A percentile compares a stretch with the other conserved stretches of the same genome.
Evolutionary conservation across 2,113 vertebrate species (phyloP).

Genomic region (Neodontobutis hainanensis): DNA sequence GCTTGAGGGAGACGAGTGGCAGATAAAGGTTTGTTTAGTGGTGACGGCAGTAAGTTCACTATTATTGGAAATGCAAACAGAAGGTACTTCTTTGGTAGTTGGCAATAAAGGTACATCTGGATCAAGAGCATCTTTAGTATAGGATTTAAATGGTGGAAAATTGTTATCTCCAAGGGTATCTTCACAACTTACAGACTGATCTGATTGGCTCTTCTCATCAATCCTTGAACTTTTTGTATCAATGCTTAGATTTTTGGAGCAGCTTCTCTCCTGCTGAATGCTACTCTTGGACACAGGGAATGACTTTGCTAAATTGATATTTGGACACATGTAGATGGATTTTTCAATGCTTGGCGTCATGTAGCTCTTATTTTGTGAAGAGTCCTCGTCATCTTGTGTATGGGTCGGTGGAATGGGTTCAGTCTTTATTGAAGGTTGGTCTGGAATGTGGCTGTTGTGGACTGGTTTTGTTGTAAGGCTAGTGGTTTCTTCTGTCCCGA

Average conservation of each 20-base stretch:
- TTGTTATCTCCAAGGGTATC: not conserved
- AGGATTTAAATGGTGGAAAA: not conserved
- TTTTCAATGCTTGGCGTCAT: not conserved
- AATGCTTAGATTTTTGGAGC: not conserved
- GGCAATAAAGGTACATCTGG: not conserved
- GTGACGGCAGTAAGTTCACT: not conserved
- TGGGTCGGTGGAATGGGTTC: not conserved
- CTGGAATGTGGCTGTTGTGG: not conserved
- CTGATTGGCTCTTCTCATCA: not conserved
- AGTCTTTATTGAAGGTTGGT: not conserved
- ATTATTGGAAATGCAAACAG: not conserved
- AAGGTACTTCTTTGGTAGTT: slow-evolving; percentile 4
- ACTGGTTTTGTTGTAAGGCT: not conserved
- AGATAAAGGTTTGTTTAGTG: not conserved
- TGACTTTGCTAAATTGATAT: not conserved
- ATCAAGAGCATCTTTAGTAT: slow-evolving; percentile 1
- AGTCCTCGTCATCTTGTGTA: not conserved
- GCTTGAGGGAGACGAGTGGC: not conserved
- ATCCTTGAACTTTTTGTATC: not conserved
- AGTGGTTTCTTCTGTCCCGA: slow-evolving; percentile 59
- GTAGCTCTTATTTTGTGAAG: not conserved
- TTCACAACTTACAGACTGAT: not conserved
- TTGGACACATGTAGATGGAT: not conserved
- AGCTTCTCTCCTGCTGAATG: not conserved
- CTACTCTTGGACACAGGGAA: not conserved